phyloP scores from a whole-genome alignment of 2,888 invertebrate genomes.

The Pristionchus mayeri region DNA sequence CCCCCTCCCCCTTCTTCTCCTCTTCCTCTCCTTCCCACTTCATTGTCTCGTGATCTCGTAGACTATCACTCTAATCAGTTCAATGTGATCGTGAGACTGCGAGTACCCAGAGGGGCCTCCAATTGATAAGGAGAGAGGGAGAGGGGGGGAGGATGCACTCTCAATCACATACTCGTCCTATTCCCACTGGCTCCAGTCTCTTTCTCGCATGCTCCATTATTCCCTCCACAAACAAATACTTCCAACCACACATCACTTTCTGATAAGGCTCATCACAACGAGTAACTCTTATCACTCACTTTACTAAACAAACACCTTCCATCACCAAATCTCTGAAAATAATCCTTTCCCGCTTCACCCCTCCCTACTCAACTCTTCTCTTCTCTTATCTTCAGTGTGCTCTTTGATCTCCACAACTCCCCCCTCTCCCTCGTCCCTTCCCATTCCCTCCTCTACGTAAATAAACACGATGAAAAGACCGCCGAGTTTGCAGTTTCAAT shows the following conservation, averaged over 20 bases:
- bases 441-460: constrained; percentile 28
- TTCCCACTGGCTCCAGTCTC: constrained; percentile 13
- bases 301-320: neutral
- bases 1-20: neutral
- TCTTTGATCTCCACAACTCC: too few species aligned
- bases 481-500: constrained; percentile 30
- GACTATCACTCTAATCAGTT: constrained; percentile 14
- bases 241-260: constrained; percentile 12
- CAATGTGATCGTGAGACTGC: constrained; percentile 31
- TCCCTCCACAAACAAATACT: neutral
- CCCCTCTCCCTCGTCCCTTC: constrained; percentile 1
- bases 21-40: neutral
- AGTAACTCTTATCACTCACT: constrained; percentile 22
- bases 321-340: constrained; percentile 9
- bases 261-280: neutral
- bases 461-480: constrained; percentile 34
- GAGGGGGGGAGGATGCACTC: neutral
- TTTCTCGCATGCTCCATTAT: neutral
- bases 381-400: neutral
- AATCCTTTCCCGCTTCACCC: neutral
- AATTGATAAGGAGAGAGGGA: constrained; percentile 11
- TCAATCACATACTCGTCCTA: too few species aligned
- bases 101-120: constrained; percentile 8
- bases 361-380: neutral
- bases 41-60: constrained; percentile 1